These are phyloP conservation scores for Serripes groenlandicus DNA, from an alignment of 2,888 invertebrate genomes.

Conservation along the genomic window DNA sequence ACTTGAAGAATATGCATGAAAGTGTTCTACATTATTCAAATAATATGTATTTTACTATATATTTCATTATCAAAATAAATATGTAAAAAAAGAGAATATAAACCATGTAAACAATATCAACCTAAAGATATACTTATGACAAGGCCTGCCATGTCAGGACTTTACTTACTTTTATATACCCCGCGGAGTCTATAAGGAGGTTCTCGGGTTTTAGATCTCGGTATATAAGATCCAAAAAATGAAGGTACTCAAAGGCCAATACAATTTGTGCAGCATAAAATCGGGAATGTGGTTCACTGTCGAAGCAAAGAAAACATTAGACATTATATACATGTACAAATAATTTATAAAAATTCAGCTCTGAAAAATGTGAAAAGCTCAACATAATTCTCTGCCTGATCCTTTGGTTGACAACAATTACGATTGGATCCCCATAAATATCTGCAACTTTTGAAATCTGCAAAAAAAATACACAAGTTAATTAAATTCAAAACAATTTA, in stretches of 20 bases:
- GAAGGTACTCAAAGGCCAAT: conserved; percentile 99
- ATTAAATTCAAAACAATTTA: too few relatives aligned
- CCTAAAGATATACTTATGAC: conserved; percentile 17
- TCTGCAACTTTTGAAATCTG: too few relatives aligned
- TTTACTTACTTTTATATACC: conserved; percentile 86
- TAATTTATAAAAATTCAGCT: not conserved
- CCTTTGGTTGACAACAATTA: too few relatives aligned
- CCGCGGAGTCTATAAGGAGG: conserved; percentile 95
- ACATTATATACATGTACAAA: not conserved
- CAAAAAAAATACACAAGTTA: too few relatives aligned
- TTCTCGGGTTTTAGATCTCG: conserved; percentile 99
- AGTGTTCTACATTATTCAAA: too few relatives aligned
- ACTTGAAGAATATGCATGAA: too few relatives aligned
- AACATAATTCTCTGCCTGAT: too few relatives aligned
- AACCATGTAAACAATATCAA: conserved; percentile 26
- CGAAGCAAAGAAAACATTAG: conserved; percentile 82
- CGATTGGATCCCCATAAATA: too few relatives aligned
- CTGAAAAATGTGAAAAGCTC: too few relatives aligned
- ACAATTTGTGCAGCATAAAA: conserved; percentile 99
- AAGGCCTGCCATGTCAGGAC: conserved; percentile 19
- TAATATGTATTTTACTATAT: too few relatives aligned
- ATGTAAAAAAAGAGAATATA: not conserved
- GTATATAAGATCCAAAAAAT: conserved; percentile 99
- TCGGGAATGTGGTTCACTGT: conserved; percentile 98
- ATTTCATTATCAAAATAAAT: conserved; percentile 21